Evolutionary conservation across 2,797 vertebrate species (phyloP).

Genomic region (Sorex maritimensis): DNA sequence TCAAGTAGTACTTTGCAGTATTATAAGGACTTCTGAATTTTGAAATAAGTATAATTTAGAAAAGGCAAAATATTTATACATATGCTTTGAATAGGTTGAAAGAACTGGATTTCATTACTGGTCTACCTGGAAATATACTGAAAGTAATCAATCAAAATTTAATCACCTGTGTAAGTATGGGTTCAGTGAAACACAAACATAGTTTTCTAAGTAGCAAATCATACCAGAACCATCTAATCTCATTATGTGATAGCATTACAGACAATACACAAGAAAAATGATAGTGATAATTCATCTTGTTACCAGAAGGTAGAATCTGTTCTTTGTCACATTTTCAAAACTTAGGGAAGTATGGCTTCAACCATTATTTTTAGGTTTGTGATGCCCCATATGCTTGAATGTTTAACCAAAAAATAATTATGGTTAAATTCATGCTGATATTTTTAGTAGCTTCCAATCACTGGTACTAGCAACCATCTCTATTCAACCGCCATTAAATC

Average conservation of each 20-base stretch:
- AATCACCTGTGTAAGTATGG: slow-evolving; percentile 61
- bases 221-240: slow-evolving; percentile 70
- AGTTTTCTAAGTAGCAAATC: slow-evolving; percentile 77
- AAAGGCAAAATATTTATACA: slow-evolving; percentile 14
- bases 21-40: background rate
- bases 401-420: slow-evolving; percentile 43
- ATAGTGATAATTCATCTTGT: slow-evolving; percentile 58
- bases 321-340: slow-evolving; percentile 72
- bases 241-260: slow-evolving; percentile 54
- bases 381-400: slow-evolving; percentile 25
- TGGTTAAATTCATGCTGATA: slow-evolving; percentile 57
- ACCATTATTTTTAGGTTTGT: slow-evolving; percentile 45
- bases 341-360: slow-evolving; percentile 13
- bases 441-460: slow-evolving; percentile 27
- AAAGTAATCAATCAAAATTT: slow-evolving; percentile 71
- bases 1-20: background rate
- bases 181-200: slow-evolving; percentile 62
- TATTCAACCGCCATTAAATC: slow-evolving; percentile 13
- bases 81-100: slow-evolving; percentile 31
- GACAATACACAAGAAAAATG: slow-evolving; percentile 44
- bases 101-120: slow-evolving; percentile 9
- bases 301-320: slow-evolving; percentile 53
- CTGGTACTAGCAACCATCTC: background rate
- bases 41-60: slow-evolving; percentile 13
- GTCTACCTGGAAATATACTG: slow-evolving; percentile 35